A percentile compares a stretch with the other conserved stretches of the same genome.
Conservation (phyloP, 2,888 invertebrate species). For the Camponotus fellah region DNA sequence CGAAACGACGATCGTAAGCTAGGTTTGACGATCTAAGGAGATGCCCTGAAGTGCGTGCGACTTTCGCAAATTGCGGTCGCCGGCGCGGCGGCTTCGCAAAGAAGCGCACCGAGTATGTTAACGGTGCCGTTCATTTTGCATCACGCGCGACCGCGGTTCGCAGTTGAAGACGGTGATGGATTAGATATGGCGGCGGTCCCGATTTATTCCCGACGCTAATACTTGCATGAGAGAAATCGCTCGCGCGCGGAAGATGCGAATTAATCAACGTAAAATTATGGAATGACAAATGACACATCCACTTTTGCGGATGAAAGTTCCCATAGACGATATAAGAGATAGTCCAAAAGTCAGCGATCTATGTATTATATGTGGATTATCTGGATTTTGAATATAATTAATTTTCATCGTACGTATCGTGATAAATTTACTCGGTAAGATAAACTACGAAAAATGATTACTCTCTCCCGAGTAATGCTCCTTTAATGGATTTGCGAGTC, state of each 20-base stretch:
- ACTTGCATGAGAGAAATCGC: conserved; percentile 14
- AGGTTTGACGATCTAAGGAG: conserved; percentile 17
- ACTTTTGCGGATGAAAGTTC: conserved; percentile 7
- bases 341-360: not conserved
- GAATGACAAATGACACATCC: conserved; percentile 32
- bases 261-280: conserved; percentile 45
- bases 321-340: not conserved
- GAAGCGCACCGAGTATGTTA: not conserved
- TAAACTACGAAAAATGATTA: not conserved
- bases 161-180: conserved; percentile 47
- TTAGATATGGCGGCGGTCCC: conserved; percentile 33
- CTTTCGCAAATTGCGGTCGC: conserved; percentile 26
- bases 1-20: not conserved
- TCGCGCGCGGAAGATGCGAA: conserved; percentile 42
- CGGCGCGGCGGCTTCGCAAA: conserved; percentile 22
- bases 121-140: conserved; percentile 41
- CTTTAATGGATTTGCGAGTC: not conserved
- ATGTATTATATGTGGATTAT: not conserved
- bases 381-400: not conserved
- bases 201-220: conserved; percentile 46
- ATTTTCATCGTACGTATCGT: not conserved
- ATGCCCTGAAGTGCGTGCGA: not conserved
- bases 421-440: not conserved
- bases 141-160: conserved; percentile 23
- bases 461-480: not conserved